phyloP scores from a whole-genome alignment of 1,140 invertebrate genomes.

The Aphelinus certus region DNA sequence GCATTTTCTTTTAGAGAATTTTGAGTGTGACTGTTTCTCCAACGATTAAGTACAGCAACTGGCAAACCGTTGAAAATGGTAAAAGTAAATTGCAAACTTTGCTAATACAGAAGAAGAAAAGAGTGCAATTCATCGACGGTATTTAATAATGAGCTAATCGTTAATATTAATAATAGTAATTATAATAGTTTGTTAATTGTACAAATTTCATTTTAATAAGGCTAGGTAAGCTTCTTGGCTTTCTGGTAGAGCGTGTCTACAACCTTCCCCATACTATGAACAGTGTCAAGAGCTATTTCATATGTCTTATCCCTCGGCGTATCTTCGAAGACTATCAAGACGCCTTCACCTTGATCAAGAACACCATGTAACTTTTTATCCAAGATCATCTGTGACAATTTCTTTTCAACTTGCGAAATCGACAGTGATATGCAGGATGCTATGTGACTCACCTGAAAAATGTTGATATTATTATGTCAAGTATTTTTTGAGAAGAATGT shows the following conservation, averaged over 20 bases:
- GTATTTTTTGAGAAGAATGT: constrained; percentile 4
- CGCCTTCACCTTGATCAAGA: constrained; percentile 96
- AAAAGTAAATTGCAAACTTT: constrained; percentile 38
- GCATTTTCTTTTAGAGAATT: constrained; percentile 22
- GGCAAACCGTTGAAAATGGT: constrained; percentile 38
- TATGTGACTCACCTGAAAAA: constrained; percentile 77
- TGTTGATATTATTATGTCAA: background rate
- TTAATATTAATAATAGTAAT: constrained; percentile 57
- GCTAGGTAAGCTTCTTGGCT: constrained; percentile 96
- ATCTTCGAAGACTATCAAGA: constrained; percentile 97
- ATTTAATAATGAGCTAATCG: constrained; percentile 39
- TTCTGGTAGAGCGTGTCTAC: constrained; percentile 98
- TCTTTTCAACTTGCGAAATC: constrained; percentile 94
- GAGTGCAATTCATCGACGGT: constrained; percentile 37
- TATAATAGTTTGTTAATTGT: constrained; percentile 55
- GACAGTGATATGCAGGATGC: constrained; percentile 89
- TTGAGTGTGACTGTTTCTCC: constrained; percentile 22
- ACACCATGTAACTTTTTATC: constrained; percentile 98
- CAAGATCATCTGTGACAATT: constrained; percentile 99
- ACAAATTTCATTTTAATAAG: constrained; percentile 56
- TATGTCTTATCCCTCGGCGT: constrained; percentile 96
- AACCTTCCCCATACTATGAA: constrained; percentile 99
- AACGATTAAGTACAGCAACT: constrained; percentile 41
- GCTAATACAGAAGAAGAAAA: constrained; percentile 31
- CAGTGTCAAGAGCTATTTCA: constrained; percentile 94